Evolutionary conservation across 2,888 invertebrate species (phyloP).

Genomic region (Tetragnatha montana): DNA sequence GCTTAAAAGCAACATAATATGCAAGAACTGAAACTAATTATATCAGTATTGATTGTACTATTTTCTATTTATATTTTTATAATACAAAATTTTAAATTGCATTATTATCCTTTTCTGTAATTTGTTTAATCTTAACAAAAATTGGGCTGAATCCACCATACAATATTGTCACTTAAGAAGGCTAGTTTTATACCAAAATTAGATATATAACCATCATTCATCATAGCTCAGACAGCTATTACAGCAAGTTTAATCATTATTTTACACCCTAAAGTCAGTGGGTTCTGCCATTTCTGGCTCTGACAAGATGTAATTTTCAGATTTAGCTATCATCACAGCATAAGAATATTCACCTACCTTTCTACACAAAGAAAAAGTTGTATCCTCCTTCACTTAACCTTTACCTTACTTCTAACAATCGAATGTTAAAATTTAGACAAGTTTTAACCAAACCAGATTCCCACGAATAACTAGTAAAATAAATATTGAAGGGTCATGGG

Average conservation of each 20-base stretch:
- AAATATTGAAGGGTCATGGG: no score
- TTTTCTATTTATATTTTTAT: no score
- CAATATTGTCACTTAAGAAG: no score
- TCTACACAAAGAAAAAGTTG: neutral
- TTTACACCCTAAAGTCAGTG: constrained; percentile 74
- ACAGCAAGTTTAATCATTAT: constrained; percentile 29
- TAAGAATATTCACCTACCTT: neutral
- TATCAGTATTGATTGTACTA: no score
- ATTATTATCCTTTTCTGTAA: no score
- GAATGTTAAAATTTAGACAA: neutral
- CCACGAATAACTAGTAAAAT: neutral
- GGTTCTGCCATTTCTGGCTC: constrained; percentile 79
- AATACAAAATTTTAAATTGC: no score
- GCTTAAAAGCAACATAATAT: no score
- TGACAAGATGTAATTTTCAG: constrained; percentile 73
- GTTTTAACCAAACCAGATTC: neutral
- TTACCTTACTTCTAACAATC: neutral
- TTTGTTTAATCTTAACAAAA: no score
- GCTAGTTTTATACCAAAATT: no score
- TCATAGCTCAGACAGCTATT: constrained; percentile 49
- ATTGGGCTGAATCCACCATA: no score
- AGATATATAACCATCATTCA: neutral
- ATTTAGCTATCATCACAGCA: constrained; percentile 41
- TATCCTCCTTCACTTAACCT: neutral
- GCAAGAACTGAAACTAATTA: no score